Base-by-base conservation (phyloP, 2,888 invertebrate genomes). In the Brachyopa scutellaris region DNA sequence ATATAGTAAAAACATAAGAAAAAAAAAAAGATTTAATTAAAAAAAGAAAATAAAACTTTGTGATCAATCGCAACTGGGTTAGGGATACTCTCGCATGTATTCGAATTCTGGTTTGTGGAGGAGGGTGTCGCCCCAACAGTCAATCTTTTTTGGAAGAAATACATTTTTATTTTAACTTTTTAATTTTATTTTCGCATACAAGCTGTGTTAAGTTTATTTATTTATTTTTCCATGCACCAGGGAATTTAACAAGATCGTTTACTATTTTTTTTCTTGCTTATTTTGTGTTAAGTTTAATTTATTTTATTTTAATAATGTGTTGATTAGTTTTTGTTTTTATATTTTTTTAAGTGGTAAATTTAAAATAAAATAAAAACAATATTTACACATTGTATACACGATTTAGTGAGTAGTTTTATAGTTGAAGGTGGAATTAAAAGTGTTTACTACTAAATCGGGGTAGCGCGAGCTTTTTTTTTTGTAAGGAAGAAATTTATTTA, bases 1-100 rank as follows among this genome's bases (percentile, higher is more conserved):
- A n/a, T n/a, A n/a, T n/a, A n/a, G n/a, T 13, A 36, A 36, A 53
- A 33, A n/a, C 33, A 53, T 33, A 45, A 33, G 8, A 23, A 51
- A 29, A 57, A 36, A 42, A 45, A 62, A 61, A 42, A 51, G 15
- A 57, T 47, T 26, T 26, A 36, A 42, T 40, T 8, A 49, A 62
- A 70, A 36, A 36, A 59, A 40, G 6, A 13, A 40, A 66, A 13
- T 33, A 38, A 61, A 66, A 70, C 33, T 59, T 66, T 77, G 82
- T 82, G 82, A 82, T 82, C 82, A 70, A 82, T 77, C 36, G 77
- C 82, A 66, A 61, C 77, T 64, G 55, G 36, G 57, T 45, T 64
- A 29, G 61, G 66, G 66, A 47, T 55, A 40, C 73, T 49, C 33
- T 61, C 23, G 45, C 17, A 26, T 61, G 9, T 23, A 13, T 66